phyloP scores from a whole-genome alignment of 2,797 vertebrate genomes.

The Centroberyx gerrardi region DNA sequence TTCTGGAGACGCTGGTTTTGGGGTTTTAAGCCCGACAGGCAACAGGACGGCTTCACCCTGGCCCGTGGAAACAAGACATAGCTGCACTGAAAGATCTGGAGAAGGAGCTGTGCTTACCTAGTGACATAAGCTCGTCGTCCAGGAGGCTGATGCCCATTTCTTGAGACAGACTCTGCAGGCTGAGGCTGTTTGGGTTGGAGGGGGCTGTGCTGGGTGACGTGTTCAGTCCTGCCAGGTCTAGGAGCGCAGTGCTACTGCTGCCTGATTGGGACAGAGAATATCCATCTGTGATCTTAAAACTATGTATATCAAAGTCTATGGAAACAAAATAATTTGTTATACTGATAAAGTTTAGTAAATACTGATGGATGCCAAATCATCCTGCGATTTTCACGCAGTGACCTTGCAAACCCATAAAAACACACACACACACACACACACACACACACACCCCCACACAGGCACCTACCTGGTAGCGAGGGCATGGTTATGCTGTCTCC shows the following conservation, averaged over 20 bases:
- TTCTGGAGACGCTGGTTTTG: background rate
- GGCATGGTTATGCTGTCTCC: constrained; percentile 80
- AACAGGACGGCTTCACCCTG: constrained; percentile 4
- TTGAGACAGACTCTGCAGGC: constrained; percentile 73
- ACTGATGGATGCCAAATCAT: background rate
- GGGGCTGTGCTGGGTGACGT: constrained; percentile 79
- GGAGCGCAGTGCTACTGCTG: constrained; percentile 88
- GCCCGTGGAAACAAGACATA: constrained; percentile 12
- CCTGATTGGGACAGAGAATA: constrained; percentile 62
- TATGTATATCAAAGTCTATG: background rate
- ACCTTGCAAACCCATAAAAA: background rate
- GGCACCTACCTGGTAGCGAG: constrained; percentile 84
- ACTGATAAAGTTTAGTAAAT: background rate
- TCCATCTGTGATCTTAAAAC: background rate
- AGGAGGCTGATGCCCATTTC: constrained; percentile 90
- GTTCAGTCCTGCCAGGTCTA: constrained; percentile 94
- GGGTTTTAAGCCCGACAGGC: constrained; percentile 12
- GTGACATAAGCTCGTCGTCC: constrained; percentile 97
- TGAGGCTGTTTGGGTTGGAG: constrained; percentile 82
- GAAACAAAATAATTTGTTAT: background rate
- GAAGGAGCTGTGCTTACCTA: constrained; percentile 85
- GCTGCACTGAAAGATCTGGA: background rate
- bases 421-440: background rate
- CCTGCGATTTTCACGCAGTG: background rate
- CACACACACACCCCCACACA: background rate